These are phyloP conservation scores for Megalops cyprinoides DNA, from an alignment of 2,797 vertebrate species.

Conservation along the genomic window DNA sequence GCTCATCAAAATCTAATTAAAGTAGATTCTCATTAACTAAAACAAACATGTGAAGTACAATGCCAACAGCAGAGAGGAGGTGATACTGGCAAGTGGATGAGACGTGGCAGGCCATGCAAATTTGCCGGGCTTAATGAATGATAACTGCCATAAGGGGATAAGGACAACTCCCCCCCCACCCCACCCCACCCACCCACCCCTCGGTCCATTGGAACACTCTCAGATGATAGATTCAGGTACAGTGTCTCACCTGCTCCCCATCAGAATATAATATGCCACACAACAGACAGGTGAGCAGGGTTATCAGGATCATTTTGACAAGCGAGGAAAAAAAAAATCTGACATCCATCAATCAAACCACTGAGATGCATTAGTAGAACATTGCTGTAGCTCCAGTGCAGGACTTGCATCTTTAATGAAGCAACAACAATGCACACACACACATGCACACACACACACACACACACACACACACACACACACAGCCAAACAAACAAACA, in stretches of 20 bases:
- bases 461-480: neutral
- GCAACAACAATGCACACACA: no score
- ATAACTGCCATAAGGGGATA: constrained; percentile 38
- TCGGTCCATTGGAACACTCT: neutral
- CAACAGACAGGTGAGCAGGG: neutral
- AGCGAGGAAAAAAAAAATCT: neutral
- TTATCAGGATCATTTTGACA: constrained; percentile 11
- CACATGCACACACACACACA: neutral
- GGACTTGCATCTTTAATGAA: neutral
- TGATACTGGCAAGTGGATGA: constrained; percentile 28
- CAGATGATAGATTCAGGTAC: neutral
- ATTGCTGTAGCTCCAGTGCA: neutral
- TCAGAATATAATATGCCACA: neutral
- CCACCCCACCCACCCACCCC: no score
- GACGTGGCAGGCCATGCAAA: constrained; percentile 38
- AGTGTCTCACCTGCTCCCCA: neutral
- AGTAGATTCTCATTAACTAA: constrained; percentile 56
- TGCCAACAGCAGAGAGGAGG: constrained; percentile 42
- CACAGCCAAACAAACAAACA: neutral
- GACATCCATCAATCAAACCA: neutral
- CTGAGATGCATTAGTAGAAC: no score
- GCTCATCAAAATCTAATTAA: constrained; percentile 63
- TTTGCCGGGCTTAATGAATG: constrained; percentile 44
- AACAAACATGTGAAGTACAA: constrained; percentile 54
- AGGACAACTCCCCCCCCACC: no score